These are phyloP conservation scores for Andrena minutula DNA, from an alignment of 2,888 invertebrate species.

Conservation along the genomic window DNA sequence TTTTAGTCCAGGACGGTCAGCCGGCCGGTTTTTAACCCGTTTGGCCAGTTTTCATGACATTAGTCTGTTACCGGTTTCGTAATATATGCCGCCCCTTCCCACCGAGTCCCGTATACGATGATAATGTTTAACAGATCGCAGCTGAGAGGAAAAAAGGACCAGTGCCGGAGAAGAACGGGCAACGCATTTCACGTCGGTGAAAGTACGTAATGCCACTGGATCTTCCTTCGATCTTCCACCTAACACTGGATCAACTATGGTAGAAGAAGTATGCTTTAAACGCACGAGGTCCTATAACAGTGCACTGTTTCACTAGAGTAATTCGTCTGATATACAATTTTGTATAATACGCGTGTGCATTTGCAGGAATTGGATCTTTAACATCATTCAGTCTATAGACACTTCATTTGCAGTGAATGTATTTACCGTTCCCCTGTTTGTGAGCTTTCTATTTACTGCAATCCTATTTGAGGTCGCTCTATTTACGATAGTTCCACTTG, in stretches of 20 bases:
- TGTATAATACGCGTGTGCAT: no score
- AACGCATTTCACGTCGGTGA: slow-evolving; percentile 39
- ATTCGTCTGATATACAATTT: no score
- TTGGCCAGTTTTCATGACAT: slow-evolving; percentile 73
- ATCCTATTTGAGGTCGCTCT: background rate
- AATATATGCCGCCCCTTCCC: slow-evolving; percentile 71
- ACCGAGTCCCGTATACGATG: slow-evolving; percentile 62
- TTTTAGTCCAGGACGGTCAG: slow-evolving; percentile 66
- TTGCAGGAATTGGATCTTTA: no score
- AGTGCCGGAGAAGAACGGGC: slow-evolving; percentile 40
- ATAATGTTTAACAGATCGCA: slow-evolving; percentile 69
- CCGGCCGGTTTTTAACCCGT: slow-evolving; percentile 72
- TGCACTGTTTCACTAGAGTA: no score
- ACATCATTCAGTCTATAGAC: no score
- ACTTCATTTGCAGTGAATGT: no score
- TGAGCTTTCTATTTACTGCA: no score
- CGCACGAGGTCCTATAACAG: background rate
- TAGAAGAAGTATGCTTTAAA: slow-evolving; percentile 3
- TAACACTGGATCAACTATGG: slow-evolving; percentile 13
- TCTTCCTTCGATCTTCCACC: slow-evolving; percentile 48
- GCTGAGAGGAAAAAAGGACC: slow-evolving; percentile 25
- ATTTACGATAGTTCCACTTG: slow-evolving; percentile 7
- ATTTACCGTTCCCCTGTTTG: no score
- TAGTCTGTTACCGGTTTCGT: slow-evolving; percentile 73
- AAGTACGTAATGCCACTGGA: slow-evolving; percentile 37